A percentile compares a stretch with the other conserved stretches of the same genome.
phyloP scores from a whole-genome alignment of 92 coral and sea anemone genomes.

The Desmophyllum pertusum region DNA sequence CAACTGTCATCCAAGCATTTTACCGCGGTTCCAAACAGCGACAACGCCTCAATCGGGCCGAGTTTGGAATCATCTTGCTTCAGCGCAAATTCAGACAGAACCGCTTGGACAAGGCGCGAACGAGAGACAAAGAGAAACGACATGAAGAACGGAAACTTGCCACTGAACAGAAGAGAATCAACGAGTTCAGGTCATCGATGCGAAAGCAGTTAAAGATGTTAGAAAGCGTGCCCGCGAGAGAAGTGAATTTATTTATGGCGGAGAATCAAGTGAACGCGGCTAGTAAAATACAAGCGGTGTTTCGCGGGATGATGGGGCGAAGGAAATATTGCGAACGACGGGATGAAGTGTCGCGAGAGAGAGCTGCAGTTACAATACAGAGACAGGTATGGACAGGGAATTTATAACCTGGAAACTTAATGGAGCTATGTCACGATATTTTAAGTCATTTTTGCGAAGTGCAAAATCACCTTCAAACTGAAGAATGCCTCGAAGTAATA shows the following conservation, averaged over 20 bases:
- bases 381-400: slow-evolving; percentile 66
- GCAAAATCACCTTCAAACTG: no score
- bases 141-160: slow-evolving; percentile 59
- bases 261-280: slow-evolving; percentile 91
- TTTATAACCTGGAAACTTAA: neutral
- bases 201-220: slow-evolving; percentile 86
- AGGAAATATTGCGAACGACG: slow-evolving; percentile 39
- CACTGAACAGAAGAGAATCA: slow-evolving; percentile 74
- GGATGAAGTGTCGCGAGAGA: slow-evolving; percentile 47
- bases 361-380: slow-evolving; percentile 86
- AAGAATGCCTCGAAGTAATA: no score
- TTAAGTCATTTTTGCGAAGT: no score
- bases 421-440: no score
- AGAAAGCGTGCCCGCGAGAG: slow-evolving; percentile 91
- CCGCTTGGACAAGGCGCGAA: slow-evolving; percentile 59
- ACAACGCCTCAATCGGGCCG: slow-evolving; percentile 61
- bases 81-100: slow-evolving; percentile 81
- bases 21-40: slow-evolving; percentile 86
- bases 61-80: slow-evolving; percentile 73
- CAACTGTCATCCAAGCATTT: slow-evolving; percentile 86
- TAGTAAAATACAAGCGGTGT: slow-evolving; percentile 92
- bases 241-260: slow-evolving; percentile 79
- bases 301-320: slow-evolving; percentile 83
- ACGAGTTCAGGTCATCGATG: slow-evolving; percentile 84
- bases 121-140: slow-evolving; percentile 61